Evolutionary conservation across 2,888 invertebrate species (phyloP), one percentile per base, ranked within the genome.

Genomic region (Allophyes oxyacanthae): DNA sequence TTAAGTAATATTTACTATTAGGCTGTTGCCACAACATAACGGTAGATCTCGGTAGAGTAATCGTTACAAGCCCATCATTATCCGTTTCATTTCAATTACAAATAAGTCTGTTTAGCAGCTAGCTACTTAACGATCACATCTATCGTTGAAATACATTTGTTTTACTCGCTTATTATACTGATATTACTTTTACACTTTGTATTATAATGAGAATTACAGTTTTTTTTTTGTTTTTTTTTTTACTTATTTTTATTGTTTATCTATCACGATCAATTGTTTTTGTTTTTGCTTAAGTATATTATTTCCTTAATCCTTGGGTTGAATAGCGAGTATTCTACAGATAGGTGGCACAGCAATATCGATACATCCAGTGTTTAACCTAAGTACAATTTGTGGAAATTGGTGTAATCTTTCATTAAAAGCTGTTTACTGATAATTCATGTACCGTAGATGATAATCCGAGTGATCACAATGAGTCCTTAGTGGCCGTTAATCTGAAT

Each of bases 401-500:
- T 80, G 70, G 72, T 78, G 75, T 79, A 75, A 76, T 71, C 61
- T 68, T 70, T 75, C 54, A 70, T 69, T 64, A 61, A 72, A 64
- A 60, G 46, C 55, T 69, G 66, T 73, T 64, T 64, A 62, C 61
- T 63, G 59, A 61, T 64, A 28, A 69, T 70, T 76, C 76, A 77
- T 82, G 84, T 20, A 20, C 20, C 20, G 20, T 88, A 87, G 85
- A 77, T 79, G 71, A 78, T 83, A 82, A 78, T 79, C 78, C 74
- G 75, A 77, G 75, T 77, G 77, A 79, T 78, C 73, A 66, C 72
- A 73, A 75, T 28, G 28, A 28, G 78, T 77, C 68, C 85, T 84
- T 84, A 85, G 83, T 83, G 78, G 76, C 82, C 78, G 81, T 84
- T 85, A 75, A 82, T 83, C 82, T 79, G 79, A 85, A 83, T 67